Evolutionary conservation across 2,113 vertebrate genomes (phyloP).

Genomic region (Oxyura jamaicensis): DNA sequence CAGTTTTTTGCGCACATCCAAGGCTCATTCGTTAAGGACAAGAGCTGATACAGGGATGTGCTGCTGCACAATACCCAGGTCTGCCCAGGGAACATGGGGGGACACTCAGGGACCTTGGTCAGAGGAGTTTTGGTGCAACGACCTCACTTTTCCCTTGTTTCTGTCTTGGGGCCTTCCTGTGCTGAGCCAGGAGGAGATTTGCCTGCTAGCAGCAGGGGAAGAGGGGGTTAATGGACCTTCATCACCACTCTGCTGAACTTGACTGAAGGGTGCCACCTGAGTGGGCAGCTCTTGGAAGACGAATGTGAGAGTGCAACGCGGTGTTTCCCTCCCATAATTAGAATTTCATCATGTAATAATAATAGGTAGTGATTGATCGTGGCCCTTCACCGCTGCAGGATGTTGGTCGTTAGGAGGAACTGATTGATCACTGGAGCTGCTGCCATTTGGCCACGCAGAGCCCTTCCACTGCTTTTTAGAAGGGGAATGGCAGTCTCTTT

Average conservation of each 20-base stretch:
- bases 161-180: background rate
- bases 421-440: background rate
- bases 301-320: background rate
- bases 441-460: background rate
- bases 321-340: background rate
- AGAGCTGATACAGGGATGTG: rapidly evolving
- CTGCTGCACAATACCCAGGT: background rate
- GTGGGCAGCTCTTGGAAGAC: background rate
- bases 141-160: background rate
- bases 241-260: background rate
- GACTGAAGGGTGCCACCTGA: background rate
- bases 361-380: conserved; percentile 16
- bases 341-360: conserved; percentile 23
- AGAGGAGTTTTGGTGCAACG: background rate
- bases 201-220: background rate
- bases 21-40: background rate
- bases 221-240: background rate
- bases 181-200: background rate
- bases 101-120: background rate
- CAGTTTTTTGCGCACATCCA: background rate
- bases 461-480: background rate
- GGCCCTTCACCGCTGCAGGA: conserved; percentile 8
- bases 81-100: background rate
- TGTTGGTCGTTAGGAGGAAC: background rate
- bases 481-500: background rate